These are phyloP conservation scores for Hippocampus comes DNA, from an alignment of 2,113 vertebrate genomes.

Conservation along the genomic window DNA sequence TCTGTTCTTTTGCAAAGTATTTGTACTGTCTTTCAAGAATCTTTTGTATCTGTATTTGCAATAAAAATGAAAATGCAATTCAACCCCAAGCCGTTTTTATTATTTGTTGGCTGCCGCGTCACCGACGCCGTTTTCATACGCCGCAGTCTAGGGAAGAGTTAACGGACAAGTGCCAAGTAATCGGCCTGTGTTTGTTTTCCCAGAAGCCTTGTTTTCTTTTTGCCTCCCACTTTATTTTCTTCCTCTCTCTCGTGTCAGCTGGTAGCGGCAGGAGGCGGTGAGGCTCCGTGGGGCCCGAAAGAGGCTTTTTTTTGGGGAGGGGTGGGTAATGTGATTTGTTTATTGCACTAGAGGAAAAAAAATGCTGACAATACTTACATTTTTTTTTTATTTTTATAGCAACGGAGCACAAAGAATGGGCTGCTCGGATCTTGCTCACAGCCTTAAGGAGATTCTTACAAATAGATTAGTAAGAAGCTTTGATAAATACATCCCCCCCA, in stretches of 20 bases:
- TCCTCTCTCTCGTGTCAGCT: constrained; percentile 45
- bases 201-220: constrained; percentile 40
- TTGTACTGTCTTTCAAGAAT: constrained; percentile 79
- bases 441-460: background rate
- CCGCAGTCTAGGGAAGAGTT: constrained; percentile 37
- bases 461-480: background rate
- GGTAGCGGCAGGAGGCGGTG: constrained; percentile 42
- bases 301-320: background rate
- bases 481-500: too few relatives aligned
- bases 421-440: background rate
- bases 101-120: too few relatives aligned
- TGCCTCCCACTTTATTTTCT: constrained; percentile 27
- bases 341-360: constrained; percentile 19
- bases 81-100: background rate
- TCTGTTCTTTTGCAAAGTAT: constrained; percentile 75
- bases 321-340: constrained; percentile 10
- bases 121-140: background rate
- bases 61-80: constrained; percentile 75
- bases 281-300: constrained; percentile 26
- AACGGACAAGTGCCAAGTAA: constrained; percentile 39
- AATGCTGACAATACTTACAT: constrained; percentile 22
- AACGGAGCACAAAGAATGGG: background rate
- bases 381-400: background rate
- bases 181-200: constrained; percentile 49
- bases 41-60: constrained; percentile 97